Percentiles rank a stretch among this genome's conserved stretches.
These are phyloP conservation scores for Oreochromis aureus DNA, from an alignment of 2,113 vertebrate species.

Conservation along the genomic window DNA sequence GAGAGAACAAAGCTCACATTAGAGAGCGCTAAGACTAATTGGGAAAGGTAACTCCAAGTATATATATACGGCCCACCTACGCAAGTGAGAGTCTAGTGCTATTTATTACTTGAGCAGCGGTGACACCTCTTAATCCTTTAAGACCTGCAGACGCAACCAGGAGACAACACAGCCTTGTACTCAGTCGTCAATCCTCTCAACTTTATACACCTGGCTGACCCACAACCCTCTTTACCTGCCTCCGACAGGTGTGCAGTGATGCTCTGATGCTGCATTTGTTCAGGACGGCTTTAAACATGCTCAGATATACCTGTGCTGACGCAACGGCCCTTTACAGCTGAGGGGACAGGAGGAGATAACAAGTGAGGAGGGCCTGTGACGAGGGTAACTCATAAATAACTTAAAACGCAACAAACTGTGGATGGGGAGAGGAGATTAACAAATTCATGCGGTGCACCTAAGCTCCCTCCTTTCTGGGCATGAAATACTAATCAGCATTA, in stretches of 20 bases:
- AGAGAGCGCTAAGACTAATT: background rate
- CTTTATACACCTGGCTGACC: constrained; percentile 5
- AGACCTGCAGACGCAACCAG: constrained; percentile 25
- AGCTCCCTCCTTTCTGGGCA: background rate
- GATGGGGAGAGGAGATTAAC: background rate
- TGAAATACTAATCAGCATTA: constrained; percentile 12
- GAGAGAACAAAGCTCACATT: background rate
- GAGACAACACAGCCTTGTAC: background rate
- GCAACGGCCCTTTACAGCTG: background rate
- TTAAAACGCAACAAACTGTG: background rate
- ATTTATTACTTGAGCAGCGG: constrained; percentile 26
- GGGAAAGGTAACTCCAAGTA: background rate
- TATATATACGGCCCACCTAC: constrained; percentile 42
- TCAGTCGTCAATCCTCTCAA: constrained; percentile 7
- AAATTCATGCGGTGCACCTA: background rate
- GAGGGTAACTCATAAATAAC: background rate
- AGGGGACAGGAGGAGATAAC: background rate
- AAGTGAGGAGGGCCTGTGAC: background rate
- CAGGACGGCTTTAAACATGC: background rate
- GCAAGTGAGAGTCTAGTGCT: constrained; percentile 37
- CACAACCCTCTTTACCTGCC: background rate
- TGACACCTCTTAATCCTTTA: constrained; percentile 47
- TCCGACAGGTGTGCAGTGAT: background rate
- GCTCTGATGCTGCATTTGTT: background rate
- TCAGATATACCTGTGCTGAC: background rate